Base-by-base conservation (phyloP, 2,797 vertebrate genomes). In the Takifugu ocellatus region DNA sequence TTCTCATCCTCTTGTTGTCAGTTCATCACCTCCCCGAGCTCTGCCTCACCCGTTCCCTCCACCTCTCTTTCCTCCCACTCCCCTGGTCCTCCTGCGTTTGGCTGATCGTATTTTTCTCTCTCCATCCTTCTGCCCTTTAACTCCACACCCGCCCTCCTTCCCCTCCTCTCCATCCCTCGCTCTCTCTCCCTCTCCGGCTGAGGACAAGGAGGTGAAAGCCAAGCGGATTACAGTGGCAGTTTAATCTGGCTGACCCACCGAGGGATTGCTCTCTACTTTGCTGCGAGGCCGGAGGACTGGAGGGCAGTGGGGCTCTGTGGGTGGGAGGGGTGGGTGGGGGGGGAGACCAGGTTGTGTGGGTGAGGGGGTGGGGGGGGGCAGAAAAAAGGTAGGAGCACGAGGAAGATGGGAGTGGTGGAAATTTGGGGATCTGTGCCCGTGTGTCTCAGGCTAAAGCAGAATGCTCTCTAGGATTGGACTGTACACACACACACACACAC, bases 171-270 rank as follows among this genome's bases (percentile, higher is more conserved):
- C 51, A 61, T 49, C 64, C 46, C 66, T 54, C 39, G 31, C 56
- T 61, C 61, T 54, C 66, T 56, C 69, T 51, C 74, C 73, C 82
- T 82, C 72, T 75, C 63, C 49, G 21, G 66, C 76, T 85, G 81
- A 89, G 90, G 90, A 91, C 88, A 87, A 88, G 89, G 86, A 91
- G 88, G 90, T 90, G 89, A 91, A 92, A 92, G 83, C 81, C 88
- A 91, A 91, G 88, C 86, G 90, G 90, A 92, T 92, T 92, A 92
- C 87, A 84, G 90, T 87, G 84, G 88, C 88, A 89, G 86, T 90
- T 91, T 92, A 92, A 91, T 92, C 91, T 91, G 90, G 74, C 74
- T 88, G 85, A 90, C 90, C 91, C 89, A 87, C 89, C 86, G 78
- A 89, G 90, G 89, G 88, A 90, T 91, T 91, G 86, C 89, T 91